Base-by-base conservation (phyloP, 1,140 invertebrate species). In the Drosophila dunni region DNA sequence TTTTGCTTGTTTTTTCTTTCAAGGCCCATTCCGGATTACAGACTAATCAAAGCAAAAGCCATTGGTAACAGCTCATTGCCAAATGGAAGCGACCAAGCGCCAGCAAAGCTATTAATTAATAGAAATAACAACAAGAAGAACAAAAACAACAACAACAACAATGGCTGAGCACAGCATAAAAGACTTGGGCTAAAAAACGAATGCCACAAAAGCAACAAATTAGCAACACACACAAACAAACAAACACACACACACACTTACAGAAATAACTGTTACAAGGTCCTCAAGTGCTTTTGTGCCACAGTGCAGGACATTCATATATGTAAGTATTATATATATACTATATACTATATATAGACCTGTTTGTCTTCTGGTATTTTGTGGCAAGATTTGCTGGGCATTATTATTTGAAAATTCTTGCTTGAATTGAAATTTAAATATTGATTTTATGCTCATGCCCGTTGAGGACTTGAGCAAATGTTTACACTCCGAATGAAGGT, bases 51-150 rank as follows among this genome's bases (percentile, higher is more conserved):
- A 71, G 60, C 56, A 44, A 85, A 77, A 51, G 67, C 78, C 78
- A 53, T 75, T 56, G 66, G 66, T 57, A 60, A 63, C 72, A 77
- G 81, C 81, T 65, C 80, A 83, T 84, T 77, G 73, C 68, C 73
- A 79, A 80, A 80, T 85, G 69, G 80, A 46, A 75, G 44, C 36
- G 53, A 61, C 53, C 46, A 50, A 44, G 54, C 65, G 72, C 57
- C 65, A 38, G 58, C 66, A 72, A 75, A 73, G 80, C 81, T 84
- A 85, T 85, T 81, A 84, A 84, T 84, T 84, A 84, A 80, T 84
- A 54, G 50, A 66, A 68, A 75, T 29, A 66, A 56, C 45, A 46
- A 53, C 38, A 79, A 20, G 17, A 20, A 20, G 17, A 68, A 75
- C n/a, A n/a, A n/a, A n/a, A n/a, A n/a, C n/a, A n/a, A n/a, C 17